These are phyloP conservation scores for Psilopsiagon aymara DNA, from an alignment of 2,113 vertebrate species.

Conservation along the genomic window DNA sequence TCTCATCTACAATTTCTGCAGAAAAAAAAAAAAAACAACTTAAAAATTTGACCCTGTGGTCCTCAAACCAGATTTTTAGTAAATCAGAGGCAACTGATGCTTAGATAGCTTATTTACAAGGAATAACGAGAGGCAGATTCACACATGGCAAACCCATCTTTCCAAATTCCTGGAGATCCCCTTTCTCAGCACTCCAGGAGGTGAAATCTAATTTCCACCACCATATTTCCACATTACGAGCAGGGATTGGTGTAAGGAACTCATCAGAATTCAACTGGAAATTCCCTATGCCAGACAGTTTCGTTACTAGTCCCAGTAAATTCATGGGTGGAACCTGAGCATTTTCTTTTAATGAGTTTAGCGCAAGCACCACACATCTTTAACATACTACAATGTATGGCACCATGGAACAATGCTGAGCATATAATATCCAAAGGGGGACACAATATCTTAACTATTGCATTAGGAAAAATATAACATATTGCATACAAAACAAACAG, in stretches of 20 bases:
- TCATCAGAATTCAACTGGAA: not conserved
- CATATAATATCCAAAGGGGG: not conserved
- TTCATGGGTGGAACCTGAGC: not conserved
- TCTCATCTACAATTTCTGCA: not conserved
- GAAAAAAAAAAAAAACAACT: not conserved
- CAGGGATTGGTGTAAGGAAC: not conserved
- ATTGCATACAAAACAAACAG: not conserved
- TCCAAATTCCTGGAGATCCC: not conserved
- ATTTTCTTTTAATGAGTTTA: not conserved
- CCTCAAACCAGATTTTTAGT: constrained; percentile 11
- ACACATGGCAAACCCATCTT: not conserved
- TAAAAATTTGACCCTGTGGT: not conserved
- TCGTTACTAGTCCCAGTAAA: not conserved
- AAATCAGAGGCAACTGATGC: not conserved
- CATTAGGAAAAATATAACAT: not conserved
- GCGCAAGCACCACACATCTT: not conserved
- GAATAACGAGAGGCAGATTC: not conserved
- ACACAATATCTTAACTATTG: not conserved
- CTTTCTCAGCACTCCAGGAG: not conserved
- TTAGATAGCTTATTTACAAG: not conserved
- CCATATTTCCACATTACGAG: not conserved
- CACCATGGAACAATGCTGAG: not conserved
- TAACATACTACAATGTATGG: not conserved
- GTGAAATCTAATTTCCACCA: not conserved
- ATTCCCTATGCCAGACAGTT: not conserved